Evolutionary conservation across 2,888 invertebrate species (phyloP).

Genomic region (Leptopilina syphax): DNA sequence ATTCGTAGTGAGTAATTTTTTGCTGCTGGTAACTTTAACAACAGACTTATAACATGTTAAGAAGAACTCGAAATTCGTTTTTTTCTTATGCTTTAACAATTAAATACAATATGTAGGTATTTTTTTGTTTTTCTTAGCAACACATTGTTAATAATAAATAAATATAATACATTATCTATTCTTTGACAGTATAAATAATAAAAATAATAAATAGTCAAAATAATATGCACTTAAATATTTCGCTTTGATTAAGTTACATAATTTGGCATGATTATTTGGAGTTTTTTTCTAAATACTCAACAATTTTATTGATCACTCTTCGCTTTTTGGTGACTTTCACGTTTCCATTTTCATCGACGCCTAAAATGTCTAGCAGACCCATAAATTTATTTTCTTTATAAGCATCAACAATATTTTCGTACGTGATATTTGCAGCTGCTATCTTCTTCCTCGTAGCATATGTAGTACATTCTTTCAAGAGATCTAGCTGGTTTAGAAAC

Average conservation of each 20-base stretch:
- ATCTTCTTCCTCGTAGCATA: conserved; percentile 27
- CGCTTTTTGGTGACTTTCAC: neutral
- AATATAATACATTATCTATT: neutral
- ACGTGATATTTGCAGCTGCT: conserved; percentile 28
- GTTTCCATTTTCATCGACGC: conserved; percentile 19
- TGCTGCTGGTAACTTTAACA: neutral
- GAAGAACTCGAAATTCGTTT: neutral
- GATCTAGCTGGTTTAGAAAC: neutral
- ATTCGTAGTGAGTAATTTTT: neutral
- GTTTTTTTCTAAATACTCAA: conserved; percentile 7
- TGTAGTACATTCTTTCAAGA: neutral
- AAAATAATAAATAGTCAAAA: neutral
- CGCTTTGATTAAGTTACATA: neutral
- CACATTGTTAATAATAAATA: neutral
- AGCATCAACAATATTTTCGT: neutral
- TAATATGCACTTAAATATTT: neutral
- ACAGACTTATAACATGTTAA: neutral
- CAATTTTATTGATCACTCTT: neutral
- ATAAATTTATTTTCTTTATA: conserved; percentile 34
- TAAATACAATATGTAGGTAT: neutral
- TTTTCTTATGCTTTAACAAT: neutral
- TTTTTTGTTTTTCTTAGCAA: neutral
- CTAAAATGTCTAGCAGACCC: conserved; percentile 10
- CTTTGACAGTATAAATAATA: too few species aligned
- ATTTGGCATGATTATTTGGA: neutral